Evolutionary conservation across 2,797 vertebrate genomes (phyloP).

Genomic region (Cyclopterus lumpus): DNA sequence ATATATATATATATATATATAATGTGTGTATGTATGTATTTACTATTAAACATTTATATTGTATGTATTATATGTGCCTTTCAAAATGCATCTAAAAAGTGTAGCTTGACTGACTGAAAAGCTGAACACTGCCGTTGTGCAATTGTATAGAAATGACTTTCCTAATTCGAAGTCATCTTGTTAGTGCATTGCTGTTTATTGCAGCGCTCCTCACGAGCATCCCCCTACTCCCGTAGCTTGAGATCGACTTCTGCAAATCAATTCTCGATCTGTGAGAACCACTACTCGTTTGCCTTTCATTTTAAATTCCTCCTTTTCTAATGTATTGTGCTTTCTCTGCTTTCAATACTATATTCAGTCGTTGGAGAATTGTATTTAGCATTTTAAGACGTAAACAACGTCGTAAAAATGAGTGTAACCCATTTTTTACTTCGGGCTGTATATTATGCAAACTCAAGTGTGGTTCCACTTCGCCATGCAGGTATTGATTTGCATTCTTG

Average conservation of each 20-base stretch:
- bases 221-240: background rate
- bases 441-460: constrained; percentile 26
- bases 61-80: constrained; percentile 5
- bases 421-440: constrained; percentile 23
- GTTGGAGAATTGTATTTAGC: background rate
- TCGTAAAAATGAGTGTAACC: constrained; percentile 16
- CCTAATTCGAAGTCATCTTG: background rate
- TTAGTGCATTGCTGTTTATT: constrained; percentile 9
- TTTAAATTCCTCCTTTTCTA: background rate
- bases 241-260: constrained; percentile 11
- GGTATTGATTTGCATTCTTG: constrained; percentile 40
- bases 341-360: background rate
- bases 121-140: constrained; percentile 1
- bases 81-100: constrained; percentile 34
- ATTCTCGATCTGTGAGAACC: constrained; percentile 18
- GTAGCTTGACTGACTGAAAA: background rate
- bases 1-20: no score
- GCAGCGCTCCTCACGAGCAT: background rate
- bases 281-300: background rate
- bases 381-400: constrained; percentile 1
- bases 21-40: no score
- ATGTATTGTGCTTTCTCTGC: background rate
- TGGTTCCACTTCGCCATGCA: constrained; percentile 23
- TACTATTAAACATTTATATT: background rate
- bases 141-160: constrained; percentile 1